Base-by-base conservation (phyloP, 2,888 invertebrate genomes). In the Taenaris catops region DNA sequence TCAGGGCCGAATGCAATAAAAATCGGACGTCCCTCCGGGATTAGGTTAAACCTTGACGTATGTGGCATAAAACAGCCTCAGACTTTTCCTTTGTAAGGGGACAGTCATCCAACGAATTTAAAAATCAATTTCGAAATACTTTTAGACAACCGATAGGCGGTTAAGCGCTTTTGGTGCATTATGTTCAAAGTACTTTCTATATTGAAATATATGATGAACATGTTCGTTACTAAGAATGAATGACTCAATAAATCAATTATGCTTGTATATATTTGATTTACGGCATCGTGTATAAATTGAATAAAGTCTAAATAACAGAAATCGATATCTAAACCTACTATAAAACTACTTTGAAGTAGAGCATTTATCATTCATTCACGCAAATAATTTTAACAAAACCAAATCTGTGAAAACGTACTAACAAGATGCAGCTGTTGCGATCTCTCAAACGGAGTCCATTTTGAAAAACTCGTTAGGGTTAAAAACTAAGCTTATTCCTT, bases 391-490 rank as follows among this genome's bases (percentile, higher is more conserved):
- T 54, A 69, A 75, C 65, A 79, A 69, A 83, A 81, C 65, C 63
- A 50, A 58, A 56, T 63, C 55, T 54, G 64, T 70, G 68, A 68
- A 74, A 71, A 59, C 56, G 57, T 61, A 65, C 68, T 86, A 86
- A 86, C 86, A 81, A 86, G 86, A 76, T 63, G 76, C 86, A 86
- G 86, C 86, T 86, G 86, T 76, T 70, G 63, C 60, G 53, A 64
- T 68, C 62, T 75, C 63, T 78, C 75, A 73, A 61, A 52, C 67
- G 63, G 62, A 65, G 43, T 64, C 70, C 79, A 74, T 79, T 83
- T 81, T 81, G 83, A 83, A 86, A 83, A 86, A 83, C 69, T 71
- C 70, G 63, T 65, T 67, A 64, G 72, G 31, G 33, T 75, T 83
- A n/a, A n/a, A n/a, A n/a, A n/a, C n/a, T n/a, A n/a, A n/a, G n/a